Conservation (phyloP, 2,888 invertebrate species). For the Oligia strigilis region DNA sequence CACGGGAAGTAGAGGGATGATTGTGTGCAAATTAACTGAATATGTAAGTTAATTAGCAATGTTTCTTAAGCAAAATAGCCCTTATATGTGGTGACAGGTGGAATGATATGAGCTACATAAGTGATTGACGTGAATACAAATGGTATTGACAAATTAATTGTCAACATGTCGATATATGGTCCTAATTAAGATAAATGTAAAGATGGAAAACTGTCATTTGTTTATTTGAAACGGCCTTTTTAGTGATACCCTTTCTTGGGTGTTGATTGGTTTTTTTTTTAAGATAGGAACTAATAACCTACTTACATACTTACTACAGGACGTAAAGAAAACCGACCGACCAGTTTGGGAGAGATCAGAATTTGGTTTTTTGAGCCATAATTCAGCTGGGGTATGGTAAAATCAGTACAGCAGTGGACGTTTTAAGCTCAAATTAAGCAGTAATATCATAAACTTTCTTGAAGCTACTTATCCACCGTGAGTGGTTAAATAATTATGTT, state of each 20-base stretch:
- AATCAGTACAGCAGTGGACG: too few relatives aligned
- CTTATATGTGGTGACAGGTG: constrained; percentile 36
- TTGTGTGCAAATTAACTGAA: constrained; percentile 59
- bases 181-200: constrained; percentile 12
- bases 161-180: not conserved
- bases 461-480: too few relatives aligned
- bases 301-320: too few relatives aligned
- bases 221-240: not conserved
- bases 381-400: too few relatives aligned
- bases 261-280: not conserved
- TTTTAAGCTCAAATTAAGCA: too few relatives aligned
- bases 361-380: too few relatives aligned
- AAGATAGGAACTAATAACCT: too few relatives aligned
- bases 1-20: constrained; percentile 24
- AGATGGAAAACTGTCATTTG: constrained; percentile 2
- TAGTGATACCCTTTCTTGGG: not conserved
- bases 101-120: not conserved
- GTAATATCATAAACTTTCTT: too few relatives aligned
- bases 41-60: constrained; percentile 34
- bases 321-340: too few relatives aligned
- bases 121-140: not conserved
- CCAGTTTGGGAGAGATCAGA: too few relatives aligned
- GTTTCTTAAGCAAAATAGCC: constrained; percentile 9
- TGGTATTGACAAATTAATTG: constrained; percentile 39
- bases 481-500: too few relatives aligned